These are phyloP conservation scores for Siderastrea siderea DNA, from an alignment of 92 coral and sea anemone species.

Conservation along the genomic window DNA sequence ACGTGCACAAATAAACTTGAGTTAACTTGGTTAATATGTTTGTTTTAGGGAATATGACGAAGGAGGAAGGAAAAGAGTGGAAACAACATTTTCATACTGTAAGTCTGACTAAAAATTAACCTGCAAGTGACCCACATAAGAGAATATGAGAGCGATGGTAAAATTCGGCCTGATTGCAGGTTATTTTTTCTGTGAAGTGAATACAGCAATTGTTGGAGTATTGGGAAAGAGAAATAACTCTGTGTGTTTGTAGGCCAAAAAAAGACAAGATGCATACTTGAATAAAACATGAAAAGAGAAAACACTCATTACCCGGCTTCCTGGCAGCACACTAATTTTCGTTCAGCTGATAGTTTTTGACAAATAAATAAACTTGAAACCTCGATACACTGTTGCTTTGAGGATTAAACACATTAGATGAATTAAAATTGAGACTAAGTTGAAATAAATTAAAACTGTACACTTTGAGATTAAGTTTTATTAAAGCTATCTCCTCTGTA, in stretches of 20 bases:
- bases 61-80: constrained; percentile 87
- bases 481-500: no score
- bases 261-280: not conserved
- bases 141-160: no score
- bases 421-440: no score
- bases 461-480: not conserved
- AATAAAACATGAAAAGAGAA: not conserved
- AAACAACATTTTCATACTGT: constrained; percentile 94
- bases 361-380: no score
- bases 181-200: no score
- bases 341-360: no score
- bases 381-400: no score
- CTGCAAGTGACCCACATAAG: no score
- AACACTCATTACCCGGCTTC: no score
- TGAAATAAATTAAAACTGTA: not conserved
- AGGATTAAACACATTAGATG: not conserved
- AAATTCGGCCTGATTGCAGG: no score
- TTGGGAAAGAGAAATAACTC: not conserved
- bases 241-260: no score
- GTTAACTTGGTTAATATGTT: not conserved
- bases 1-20: not conserved
- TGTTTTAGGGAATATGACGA: constrained; percentile 82
- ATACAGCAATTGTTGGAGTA: not conserved
- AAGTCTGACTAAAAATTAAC: constrained; percentile 37
- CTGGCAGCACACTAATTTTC: no score